Percentiles rank a stretch among this genome's conserved stretches.
Conservation (phyloP, 2,797 vertebrate species). For the Sebastes kiyomatsui region DNA sequence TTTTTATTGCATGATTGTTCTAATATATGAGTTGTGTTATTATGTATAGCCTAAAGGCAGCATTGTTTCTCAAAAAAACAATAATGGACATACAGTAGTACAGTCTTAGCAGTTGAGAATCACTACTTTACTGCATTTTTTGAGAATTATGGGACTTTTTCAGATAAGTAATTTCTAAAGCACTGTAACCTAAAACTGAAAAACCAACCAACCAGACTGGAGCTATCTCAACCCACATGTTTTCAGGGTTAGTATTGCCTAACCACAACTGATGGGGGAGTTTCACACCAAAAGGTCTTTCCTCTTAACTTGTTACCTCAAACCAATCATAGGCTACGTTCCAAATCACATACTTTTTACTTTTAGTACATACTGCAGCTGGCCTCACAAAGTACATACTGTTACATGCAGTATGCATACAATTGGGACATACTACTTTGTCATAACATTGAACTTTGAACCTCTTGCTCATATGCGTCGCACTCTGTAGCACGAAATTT, state of each 20-base stretch:
- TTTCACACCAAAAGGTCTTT: not conserved
- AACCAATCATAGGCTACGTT: not conserved
- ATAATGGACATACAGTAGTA: not conserved
- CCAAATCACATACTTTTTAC: rapidly evolving
- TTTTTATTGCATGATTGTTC: not conserved
- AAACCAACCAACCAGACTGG: not conserved
- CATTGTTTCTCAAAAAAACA: not conserved
- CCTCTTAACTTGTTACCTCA: not conserved
- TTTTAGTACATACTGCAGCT: no score
- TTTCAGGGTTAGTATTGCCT: not conserved
- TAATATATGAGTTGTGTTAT: not conserved
- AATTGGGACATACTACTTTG: no score
- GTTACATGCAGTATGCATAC: no score
- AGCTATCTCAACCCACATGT: not conserved
- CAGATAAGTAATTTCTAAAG: not conserved
- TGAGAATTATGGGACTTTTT: not conserved
- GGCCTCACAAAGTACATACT: no score
- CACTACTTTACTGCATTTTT: not conserved
- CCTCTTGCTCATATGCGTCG: no score
- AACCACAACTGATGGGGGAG: not conserved
- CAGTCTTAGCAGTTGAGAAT: not conserved
- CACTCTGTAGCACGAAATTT: no score
- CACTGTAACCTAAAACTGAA: not conserved
- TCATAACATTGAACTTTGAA: no score
- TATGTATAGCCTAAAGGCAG: not conserved